These are phyloP conservation scores for Heliconius ethilla DNA, from an alignment of 2,888 invertebrate genomes.

Conservation along the genomic window DNA sequence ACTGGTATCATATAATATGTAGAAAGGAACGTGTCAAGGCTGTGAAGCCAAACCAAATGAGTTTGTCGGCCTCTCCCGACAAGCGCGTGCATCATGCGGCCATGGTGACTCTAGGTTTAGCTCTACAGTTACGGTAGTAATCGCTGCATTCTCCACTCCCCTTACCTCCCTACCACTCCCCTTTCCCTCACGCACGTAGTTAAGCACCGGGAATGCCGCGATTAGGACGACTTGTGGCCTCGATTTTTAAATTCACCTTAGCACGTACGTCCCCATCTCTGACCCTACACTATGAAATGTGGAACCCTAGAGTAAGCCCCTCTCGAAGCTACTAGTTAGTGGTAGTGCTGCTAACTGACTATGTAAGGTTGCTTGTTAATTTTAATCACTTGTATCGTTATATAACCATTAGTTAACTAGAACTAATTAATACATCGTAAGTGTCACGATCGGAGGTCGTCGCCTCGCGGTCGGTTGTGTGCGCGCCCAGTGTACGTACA, in stretches of 20 bases:
- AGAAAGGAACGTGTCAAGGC: conserved; percentile 66
- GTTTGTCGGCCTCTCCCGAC: conserved; percentile 55
- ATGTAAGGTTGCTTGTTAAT: conserved; percentile 61
- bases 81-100: conserved; percentile 78
- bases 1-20: conserved; percentile 56
- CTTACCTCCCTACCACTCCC: neutral
- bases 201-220: conserved; percentile 56
- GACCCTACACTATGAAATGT: conserved; percentile 80
- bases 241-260: conserved; percentile 71
- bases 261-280: conserved; percentile 55
- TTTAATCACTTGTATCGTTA: conserved; percentile 59
- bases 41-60: conserved; percentile 75
- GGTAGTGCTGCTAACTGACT: conserved; percentile 51
- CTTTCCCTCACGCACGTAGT: conserved; percentile 40
- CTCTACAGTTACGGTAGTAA: conserved; percentile 53
- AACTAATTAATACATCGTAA: conserved; percentile 52
- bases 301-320: conserved; percentile 65
- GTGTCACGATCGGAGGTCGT: conserved; percentile 52
- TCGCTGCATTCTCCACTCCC: conserved; percentile 58
- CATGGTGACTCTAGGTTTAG: conserved; percentile 76
- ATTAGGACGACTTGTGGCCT: conserved; percentile 69
- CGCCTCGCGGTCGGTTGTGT: conserved; percentile 56
- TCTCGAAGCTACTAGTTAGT: conserved; percentile 47
- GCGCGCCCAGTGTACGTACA: conserved; percentile 68
- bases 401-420: conserved; percentile 56